Conservation (phyloP, 2,797 vertebrate genomes). For the Urosaurus nigricauda region DNA sequence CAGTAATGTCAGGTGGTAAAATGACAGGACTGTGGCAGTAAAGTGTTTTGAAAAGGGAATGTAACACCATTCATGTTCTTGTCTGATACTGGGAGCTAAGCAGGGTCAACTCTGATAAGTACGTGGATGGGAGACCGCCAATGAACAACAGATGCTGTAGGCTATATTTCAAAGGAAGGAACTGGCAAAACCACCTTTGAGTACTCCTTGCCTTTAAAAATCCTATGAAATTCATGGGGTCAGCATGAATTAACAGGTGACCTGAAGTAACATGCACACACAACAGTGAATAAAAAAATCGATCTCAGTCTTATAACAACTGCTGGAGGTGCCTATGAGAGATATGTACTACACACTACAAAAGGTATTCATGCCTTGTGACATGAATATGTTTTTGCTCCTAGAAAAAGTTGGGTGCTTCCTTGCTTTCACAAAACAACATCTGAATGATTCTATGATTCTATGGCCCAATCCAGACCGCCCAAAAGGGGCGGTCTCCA, state of each 20-base stretch:
- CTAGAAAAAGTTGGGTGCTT: neutral
- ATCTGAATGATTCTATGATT: neutral
- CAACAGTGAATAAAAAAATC: neutral
- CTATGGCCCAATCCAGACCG: no score
- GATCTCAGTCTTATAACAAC: neutral
- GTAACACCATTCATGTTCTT: neutral
- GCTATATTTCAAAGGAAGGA: no score
- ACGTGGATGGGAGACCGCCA: no score
- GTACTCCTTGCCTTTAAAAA: no score
- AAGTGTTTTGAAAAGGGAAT: conserved; percentile 17
- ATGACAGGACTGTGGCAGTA: neutral
- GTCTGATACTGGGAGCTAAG: no score
- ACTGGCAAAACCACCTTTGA: no score
- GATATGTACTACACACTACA: neutral
- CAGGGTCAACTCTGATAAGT: no score
- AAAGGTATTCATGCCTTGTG: neutral
- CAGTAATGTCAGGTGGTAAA: neutral
- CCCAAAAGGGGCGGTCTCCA: no score
- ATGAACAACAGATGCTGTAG: no score
- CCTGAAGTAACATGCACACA: no score
- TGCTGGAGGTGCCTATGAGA: neutral
- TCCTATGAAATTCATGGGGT: no score
- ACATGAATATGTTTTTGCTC: neutral
- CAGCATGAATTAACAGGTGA: no score
- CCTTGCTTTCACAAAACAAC: neutral